These are phyloP conservation scores for Physocephala rufipes DNA, from an alignment of 2,888 invertebrate genomes.

Conservation along the genomic window DNA sequence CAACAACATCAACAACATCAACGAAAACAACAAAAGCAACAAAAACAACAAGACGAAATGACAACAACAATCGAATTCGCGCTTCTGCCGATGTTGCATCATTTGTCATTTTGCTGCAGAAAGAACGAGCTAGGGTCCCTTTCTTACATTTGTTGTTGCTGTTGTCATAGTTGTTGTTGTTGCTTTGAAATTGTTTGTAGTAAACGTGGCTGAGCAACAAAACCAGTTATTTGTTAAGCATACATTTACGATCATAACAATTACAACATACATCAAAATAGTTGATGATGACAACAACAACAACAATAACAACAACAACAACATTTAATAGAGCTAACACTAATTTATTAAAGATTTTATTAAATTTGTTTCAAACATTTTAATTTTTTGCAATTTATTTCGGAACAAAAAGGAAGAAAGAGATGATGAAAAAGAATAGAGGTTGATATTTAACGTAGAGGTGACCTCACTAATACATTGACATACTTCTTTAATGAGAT, in stretches of 20 bases:
- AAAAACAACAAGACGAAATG: not conserved
- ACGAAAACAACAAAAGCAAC: conserved; percentile 10
- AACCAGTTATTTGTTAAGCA: not conserved
- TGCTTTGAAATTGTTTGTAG: too few relatives aligned
- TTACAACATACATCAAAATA: not conserved
- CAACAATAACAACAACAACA: not conserved
- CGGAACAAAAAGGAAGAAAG: too few relatives aligned
- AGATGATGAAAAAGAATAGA: too few relatives aligned
- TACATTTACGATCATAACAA: too few relatives aligned
- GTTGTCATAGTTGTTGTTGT: not conserved
- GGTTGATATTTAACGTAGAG: too few relatives aligned
- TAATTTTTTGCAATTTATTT: too few relatives aligned
- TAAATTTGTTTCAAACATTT: not conserved
- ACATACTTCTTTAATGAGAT: too few relatives aligned
- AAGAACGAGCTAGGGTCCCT: not conserved
- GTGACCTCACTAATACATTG: too few relatives aligned
- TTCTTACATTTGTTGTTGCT: not conserved
- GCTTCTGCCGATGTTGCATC: conserved; percentile 27
- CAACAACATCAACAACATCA: not conserved
- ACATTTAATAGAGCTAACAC: not conserved
- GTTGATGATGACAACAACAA: too few relatives aligned
- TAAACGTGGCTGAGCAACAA: not conserved
- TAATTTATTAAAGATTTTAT: not conserved
- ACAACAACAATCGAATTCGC: not conserved
- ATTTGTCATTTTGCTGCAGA: conserved; percentile 26